Conservation (phyloP, 2,797 vertebrate species). For the Streptopelia turtur region DNA sequence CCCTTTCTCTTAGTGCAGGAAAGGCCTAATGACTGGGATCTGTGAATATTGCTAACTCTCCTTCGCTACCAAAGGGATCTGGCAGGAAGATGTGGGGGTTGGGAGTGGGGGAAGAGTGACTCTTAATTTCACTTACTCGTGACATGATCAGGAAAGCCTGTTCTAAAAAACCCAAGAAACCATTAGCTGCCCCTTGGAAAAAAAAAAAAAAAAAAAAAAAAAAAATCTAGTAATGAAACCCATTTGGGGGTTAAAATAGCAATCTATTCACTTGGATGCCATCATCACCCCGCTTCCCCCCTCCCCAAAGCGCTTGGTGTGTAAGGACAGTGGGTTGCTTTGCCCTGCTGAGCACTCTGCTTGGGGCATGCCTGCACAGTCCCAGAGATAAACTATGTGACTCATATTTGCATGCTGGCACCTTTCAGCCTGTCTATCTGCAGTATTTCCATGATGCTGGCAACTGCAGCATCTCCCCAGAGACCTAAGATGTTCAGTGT, state of each 20-base stretch:
- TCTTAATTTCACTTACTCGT: slow-evolving; percentile 38
- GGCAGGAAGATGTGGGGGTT: slow-evolving; percentile 53
- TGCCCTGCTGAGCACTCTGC: fast-evolving
- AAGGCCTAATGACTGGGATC: slow-evolving; percentile 43
- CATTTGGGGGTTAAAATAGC: slow-evolving; percentile 32
- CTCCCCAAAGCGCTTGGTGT: not conserved
- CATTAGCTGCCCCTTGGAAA: not conserved
- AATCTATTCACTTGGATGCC: not conserved
- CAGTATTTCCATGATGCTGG: not conserved
- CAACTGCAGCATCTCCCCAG: not conserved
- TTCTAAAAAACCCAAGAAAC: not conserved
- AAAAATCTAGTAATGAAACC: slow-evolving; percentile 17
- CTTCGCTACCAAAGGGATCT: slow-evolving; percentile 50
- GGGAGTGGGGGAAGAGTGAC: not conserved
- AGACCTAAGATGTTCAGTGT: not conserved
- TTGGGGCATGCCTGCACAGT: not conserved
- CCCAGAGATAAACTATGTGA: not conserved
- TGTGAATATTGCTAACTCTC: slow-evolving; percentile 37
- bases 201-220: too few species aligned
- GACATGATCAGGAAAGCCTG: slow-evolving; percentile 16
- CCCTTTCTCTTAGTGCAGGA: slow-evolving; percentile 51
- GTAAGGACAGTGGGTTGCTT: not conserved
- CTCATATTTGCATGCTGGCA: not conserved
- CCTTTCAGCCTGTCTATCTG: not conserved
- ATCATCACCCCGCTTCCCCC: not conserved